Evolutionary conservation across 2,888 invertebrate species (phyloP), one percentile per base, ranked within the genome.

Genomic region (Ferrisia virgata): DNA sequence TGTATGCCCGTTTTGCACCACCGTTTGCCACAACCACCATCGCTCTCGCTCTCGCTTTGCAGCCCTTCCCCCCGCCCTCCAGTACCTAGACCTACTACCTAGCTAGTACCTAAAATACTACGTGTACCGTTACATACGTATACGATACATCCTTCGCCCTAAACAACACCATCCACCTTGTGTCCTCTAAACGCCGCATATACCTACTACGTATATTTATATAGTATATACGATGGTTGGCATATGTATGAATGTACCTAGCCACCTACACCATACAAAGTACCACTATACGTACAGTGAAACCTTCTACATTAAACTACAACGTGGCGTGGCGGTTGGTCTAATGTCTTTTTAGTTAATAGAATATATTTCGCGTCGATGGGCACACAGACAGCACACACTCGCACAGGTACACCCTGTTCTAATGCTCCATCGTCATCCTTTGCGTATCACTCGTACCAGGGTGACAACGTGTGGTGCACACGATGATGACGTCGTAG

Each of bases 301-400:
- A 76, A 76, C 72, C 72, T 76, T 33, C 72, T 76, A 76, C 72
- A 76, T 76, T 76, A 76, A 76, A 76, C 36, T n/a, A n/a, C n/a
- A n/a, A n/a, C n/a, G n/a, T n/a, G n/a, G n/a, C 18, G n/a, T 31
- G 22, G 53, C 18, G 72, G 33, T 76, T 18, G 72, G n/a, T 76
- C 72, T 76, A 76, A 76, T 76, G 72, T 76, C 72, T 76, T 76
- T 76, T 76, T 76, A 76, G 72, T 76, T 76, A 76, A 76, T 76
- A 76, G 72, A n/a, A n/a, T n/a, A n/a, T 76, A 76, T 76, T 76
- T 76, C 72, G 72, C 3, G 18, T 18, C 3, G 72, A 36, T 36
- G 1, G 64, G n/a, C n/a, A n/a, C n/a, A n/a, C n/a, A n/a, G n/a
- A n/a, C n/a, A n/a, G n/a, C n/a, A n/a, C n/a, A n/a, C n/a, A n/a